Base-by-base conservation (phyloP, 2,888 invertebrate genomes). In the Melieria picta region DNA sequence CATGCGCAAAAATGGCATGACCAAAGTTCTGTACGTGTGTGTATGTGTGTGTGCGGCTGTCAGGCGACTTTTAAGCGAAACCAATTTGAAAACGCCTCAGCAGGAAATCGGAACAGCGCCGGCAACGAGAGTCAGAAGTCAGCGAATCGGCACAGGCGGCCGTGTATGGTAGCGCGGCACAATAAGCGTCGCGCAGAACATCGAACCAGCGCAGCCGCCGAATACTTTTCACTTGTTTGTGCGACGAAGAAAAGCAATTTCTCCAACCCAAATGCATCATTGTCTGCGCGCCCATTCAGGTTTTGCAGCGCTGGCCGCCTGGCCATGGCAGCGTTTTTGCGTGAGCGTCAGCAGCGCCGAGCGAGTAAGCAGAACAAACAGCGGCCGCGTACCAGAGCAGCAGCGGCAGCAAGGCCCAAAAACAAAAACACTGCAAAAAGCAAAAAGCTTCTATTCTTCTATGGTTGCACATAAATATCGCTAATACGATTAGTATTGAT, bases 181-280 rank as follows among this genome's bases (percentile, higher is more conserved):
- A 16, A 16, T 16, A 0, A 16, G 16, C 30, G 30, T 30, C 30
- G 30, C 30, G 30, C 30, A 30, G 30, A 46, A 13, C 5, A 48
- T 61, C 60, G 67, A 67, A 67, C 61, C 67, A 61, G 67, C 30
- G 46, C 64, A 64, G 10, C 46, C 45, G 56, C 46, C 16, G n/a
- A 55, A 30, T 30, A 30, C 55, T 56, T 57, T 65, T 65, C 65
- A 65, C 65, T 65, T 65, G 56, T 65, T 56, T 46, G 46, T 30
- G 30, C 30, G 30, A 30, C 30, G 30, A 16, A 57, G 67, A 58
- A 60, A 67, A 63, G 69, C 56, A 69, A 69, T 69, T 69, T 69
- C 69, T 69, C 63, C 69, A 56, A 57, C 13, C 69, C 62, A 69
- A 63, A 69, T 63, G 56, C 56, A 47, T 61, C 4, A 42, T 11